Evolutionary conservation across 1,140 invertebrate species (phyloP), one percentile per base, ranked within the genome.

Genomic region (Drosophila nigromelanica): DNA sequence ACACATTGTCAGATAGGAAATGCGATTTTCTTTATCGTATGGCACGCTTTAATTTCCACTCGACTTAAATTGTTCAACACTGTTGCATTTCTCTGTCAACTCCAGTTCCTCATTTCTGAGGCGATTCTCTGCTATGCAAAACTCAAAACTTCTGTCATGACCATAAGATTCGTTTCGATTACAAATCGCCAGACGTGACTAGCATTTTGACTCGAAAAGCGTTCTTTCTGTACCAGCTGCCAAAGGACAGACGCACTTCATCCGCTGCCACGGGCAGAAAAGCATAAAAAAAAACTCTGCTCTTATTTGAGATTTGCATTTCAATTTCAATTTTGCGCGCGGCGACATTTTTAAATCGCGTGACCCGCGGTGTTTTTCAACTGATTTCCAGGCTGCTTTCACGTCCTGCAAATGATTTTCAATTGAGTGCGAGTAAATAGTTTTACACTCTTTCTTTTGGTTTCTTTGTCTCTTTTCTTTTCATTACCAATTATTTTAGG

Each of bases 151-250:
- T 69, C 78, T 81, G 78, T 76, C 80, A 78, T 72, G 80, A 51
- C 80, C 80, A 82, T 78, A 82, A 78, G 79, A 83, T 83, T 83
- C 76, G 80, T 79, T 85, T 83, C 80, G 80, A 83, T 83, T 83
- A 85, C 80, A 85, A 83, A 83, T 85, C 80, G 76, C 42, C 60
- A 73, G 73, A 83, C 80, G 80, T 83, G 80, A 83, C 80, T 76
- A 55, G 76, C 73, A 79, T 83, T 24, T 55, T 50, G 54, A 74
- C 30, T 37, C 4, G 24, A 18, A 35, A n/a, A 47, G 42, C 27
- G 24, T 3, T 27, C 24, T 3, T n/a, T 33, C 51, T 21, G 51
- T 21, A 14, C 15, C 15, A 45, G 30, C 27, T 52, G 3, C n/a
- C 37, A 24, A 6, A 14, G 14, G 27, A 47, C 64, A 58, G 64